A percentile compares a stretch with the other conserved stretches of the same genome.
These are phyloP conservation scores for Eretmochelys imbricata DNA, from an alignment of 2,113 vertebrate genomes.

Conservation along the genomic window DNA sequence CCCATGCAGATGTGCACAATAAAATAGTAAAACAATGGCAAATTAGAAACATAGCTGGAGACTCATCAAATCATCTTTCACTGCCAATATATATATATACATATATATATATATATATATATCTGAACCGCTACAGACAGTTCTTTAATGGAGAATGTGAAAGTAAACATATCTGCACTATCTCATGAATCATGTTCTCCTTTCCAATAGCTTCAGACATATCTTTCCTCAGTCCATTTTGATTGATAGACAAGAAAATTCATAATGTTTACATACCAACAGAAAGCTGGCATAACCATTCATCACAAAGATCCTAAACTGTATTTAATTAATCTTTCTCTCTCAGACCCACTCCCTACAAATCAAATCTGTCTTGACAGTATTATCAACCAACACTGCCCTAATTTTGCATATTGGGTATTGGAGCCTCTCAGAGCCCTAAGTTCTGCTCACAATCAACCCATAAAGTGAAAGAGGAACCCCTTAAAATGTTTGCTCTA, in stretches of 20 bases:
- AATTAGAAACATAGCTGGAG: slow-evolving; percentile 46
- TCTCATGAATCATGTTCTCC: neutral
- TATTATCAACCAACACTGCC: neutral
- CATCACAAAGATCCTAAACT: neutral
- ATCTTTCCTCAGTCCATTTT: neutral
- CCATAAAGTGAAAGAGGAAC: neutral
- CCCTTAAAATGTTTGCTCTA: neutral
- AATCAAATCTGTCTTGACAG: neutral
- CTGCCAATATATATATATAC: neutral
- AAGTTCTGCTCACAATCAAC: neutral
- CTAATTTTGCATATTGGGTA: neutral
- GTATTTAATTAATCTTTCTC: neutral
- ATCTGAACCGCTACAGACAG: neutral
- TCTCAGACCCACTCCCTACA: neutral
- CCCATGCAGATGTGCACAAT: neutral
- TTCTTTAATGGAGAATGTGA: slow-evolving; percentile 9
- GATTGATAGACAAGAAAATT: slow-evolving; percentile 23
- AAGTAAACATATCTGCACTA: slow-evolving; percentile 25
- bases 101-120: neutral
- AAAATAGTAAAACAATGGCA: neutral
- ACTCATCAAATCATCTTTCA: neutral
- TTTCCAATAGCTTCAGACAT: neutral
- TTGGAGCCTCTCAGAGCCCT: neutral
- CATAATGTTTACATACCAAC: neutral
- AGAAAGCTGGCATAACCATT: slow-evolving; percentile 21